Conservation (phyloP, 2,888 invertebrate species). For the Nezara viridula region DNA sequence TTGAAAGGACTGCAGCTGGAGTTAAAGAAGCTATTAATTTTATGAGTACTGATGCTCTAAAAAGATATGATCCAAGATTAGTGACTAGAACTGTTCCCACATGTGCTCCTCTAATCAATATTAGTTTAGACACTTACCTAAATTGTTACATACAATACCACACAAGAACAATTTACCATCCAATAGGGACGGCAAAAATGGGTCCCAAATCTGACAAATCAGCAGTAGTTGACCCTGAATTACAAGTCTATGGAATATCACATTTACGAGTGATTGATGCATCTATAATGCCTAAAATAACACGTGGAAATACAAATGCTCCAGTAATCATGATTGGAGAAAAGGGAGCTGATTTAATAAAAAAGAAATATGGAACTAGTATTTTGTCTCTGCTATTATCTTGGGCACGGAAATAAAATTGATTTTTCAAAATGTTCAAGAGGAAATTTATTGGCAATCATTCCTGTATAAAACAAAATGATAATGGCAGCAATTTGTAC, state of each 20-base stretch:
- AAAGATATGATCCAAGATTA: slow-evolving; percentile 64
- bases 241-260: slow-evolving; percentile 67
- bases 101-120: slow-evolving; percentile 64
- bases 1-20: slow-evolving; percentile 67
- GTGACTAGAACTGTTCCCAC: slow-evolving; percentile 63
- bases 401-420: slow-evolving; percentile 12
- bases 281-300: slow-evolving; percentile 68
- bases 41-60: slow-evolving; percentile 65
- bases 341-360: slow-evolving; percentile 67
- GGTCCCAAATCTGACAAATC: slow-evolving; percentile 66
- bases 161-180: slow-evolving; percentile 69
- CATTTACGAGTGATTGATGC: slow-evolving; percentile 68
- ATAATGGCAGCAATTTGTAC: not conserved
- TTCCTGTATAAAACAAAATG: not conserved
- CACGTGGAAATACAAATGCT: slow-evolving; percentile 68
- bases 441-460: not conserved
- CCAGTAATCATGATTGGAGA: slow-evolving; percentile 68
- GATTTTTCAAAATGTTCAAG: not conserved
- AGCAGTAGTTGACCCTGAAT: slow-evolving; percentile 66
- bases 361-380: slow-evolving; percentile 54
- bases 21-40: slow-evolving; percentile 65
- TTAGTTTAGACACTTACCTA: slow-evolving; percentile 65
- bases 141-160: slow-evolving; percentile 76
- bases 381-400: slow-evolving; percentile 45
- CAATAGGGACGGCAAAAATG: slow-evolving; percentile 67